Conservation (phyloP, 92 coral and sea anemone genomes). For the Epizoanthus stellaris region DNA sequence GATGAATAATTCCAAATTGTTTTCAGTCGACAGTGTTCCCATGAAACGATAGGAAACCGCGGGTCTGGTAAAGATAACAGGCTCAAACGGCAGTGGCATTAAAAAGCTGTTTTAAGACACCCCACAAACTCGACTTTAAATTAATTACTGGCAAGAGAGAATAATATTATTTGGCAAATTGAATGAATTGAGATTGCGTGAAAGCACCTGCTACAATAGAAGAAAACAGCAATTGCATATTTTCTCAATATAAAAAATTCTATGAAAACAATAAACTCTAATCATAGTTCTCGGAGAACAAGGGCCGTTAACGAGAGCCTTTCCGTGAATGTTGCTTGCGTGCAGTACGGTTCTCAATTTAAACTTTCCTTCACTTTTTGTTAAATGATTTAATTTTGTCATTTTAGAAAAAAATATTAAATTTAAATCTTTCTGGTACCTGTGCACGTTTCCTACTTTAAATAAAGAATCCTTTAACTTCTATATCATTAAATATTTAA, state of each 20-base stretch:
- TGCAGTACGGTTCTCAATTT: too few relatives aligned
- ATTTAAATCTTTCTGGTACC: background rate
- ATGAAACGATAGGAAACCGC: background rate
- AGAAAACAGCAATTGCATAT: background rate
- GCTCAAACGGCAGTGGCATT: background rate
- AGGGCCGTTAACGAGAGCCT: too few relatives aligned
- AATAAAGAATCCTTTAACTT: background rate
- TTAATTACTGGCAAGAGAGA: background rate
- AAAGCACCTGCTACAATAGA: conserved; percentile 5
- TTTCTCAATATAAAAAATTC: background rate
- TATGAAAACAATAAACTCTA: background rate
- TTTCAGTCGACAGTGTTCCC: background rate
- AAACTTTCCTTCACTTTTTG: too few relatives aligned
- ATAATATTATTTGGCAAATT: background rate
- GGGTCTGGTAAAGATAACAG: background rate
- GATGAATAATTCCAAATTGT: background rate
- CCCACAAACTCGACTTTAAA: background rate
- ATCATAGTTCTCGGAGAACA: background rate
- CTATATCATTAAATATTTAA: background rate
- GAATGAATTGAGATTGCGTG: background rate
- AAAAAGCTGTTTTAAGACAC: background rate
- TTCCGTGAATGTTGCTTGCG: too few relatives aligned
- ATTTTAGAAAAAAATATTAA: background rate
- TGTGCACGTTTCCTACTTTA: background rate
- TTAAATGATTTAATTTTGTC: background rate